A percentile compares a stretch with the other conserved stretches of the same genome.
Evolutionary conservation across 2,113 vertebrate species (phyloP).

Genomic region (Dendrocopos noguchii): DNA sequence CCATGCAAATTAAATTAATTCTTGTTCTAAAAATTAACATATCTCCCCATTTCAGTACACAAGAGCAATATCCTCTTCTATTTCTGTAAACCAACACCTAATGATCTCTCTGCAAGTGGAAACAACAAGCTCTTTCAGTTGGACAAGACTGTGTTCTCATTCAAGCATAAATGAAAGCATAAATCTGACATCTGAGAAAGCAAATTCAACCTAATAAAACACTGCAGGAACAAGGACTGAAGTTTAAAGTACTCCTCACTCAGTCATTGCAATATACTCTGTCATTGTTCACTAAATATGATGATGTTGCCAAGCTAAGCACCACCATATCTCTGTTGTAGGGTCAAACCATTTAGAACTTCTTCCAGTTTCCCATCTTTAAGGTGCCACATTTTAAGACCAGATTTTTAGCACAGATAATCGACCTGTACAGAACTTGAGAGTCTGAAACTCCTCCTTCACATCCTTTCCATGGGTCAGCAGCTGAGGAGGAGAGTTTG

Average conservation of each 20-base stretch:
- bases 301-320: not conserved
- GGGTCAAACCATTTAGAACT: not conserved
- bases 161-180: not conserved
- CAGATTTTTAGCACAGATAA: not conserved
- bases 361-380: not conserved
- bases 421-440: not conserved
- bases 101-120: not conserved
- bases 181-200: not conserved
- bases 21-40: not conserved
- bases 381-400: not conserved
- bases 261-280: not conserved
- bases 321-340: not conserved
- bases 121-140: not conserved
- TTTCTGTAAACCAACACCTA: not conserved
- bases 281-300: not conserved
- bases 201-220: not conserved
- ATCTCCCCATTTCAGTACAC: not conserved
- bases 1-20: not conserved
- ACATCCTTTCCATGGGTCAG: not conserved
- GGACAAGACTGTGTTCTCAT: not conserved
- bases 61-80: not conserved
- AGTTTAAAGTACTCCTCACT: not conserved
- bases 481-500: not conserved
- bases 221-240: not conserved
- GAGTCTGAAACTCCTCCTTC: not conserved